Conservation (phyloP, 37 sponge, comb jelly and placozoan genomes). For the Aplysina aerophoba region DNA sequence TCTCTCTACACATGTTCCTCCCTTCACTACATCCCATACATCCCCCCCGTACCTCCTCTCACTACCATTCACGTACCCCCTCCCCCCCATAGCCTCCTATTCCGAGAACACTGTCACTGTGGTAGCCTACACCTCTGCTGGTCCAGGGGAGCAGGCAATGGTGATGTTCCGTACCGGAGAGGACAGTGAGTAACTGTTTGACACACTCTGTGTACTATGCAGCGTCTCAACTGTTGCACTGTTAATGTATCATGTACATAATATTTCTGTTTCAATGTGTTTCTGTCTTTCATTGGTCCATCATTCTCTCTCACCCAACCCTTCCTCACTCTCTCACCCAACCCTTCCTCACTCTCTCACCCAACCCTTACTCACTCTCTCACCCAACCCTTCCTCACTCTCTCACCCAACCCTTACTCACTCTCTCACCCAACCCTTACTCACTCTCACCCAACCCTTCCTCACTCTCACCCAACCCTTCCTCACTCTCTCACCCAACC, state of each 20-base stretch:
- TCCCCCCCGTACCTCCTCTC: no score
- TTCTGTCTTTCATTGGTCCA: not conserved
- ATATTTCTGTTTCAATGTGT: not conserved
- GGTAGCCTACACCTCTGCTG: not conserved
- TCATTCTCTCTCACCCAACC: not conserved
- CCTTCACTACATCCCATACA: no score
- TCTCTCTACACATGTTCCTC: no score
- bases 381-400: no score
- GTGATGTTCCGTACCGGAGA: not conserved
- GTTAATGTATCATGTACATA: not conserved
- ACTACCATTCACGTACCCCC: no score
- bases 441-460: no score
- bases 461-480: no score
- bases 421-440: no score
- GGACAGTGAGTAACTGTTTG: not conserved
- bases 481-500: not conserved
- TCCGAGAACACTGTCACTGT: constrained; percentile 10
- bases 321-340: not conserved
- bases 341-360: no score
- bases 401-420: no score
- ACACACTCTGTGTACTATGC: not conserved
- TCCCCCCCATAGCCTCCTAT: not conserved
- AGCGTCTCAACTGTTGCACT: not conserved
- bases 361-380: no score
- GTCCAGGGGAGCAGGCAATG: not conserved